Percentiles rank a stretch among this genome's conserved stretches.
phyloP scores from a whole-genome alignment of 2,113 vertebrate genomes.

The Nyctereutes procyonoides region DNA sequence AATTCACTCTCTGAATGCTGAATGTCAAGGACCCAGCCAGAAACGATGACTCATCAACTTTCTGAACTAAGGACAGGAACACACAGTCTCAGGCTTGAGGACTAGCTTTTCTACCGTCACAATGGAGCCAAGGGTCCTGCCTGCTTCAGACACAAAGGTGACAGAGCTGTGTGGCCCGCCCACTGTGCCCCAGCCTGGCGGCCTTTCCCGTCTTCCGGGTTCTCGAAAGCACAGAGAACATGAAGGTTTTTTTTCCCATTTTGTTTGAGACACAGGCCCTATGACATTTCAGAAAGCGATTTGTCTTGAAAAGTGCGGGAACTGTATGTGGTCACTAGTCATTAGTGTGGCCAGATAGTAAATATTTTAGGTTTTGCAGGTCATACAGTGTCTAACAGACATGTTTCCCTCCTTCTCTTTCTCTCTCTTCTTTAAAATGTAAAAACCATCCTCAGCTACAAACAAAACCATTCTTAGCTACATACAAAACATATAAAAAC shows the following conservation, averaged over 20 bases:
- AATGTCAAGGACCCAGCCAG: background rate
- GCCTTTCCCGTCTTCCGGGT: background rate
- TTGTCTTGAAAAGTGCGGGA: background rate
- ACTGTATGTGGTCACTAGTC: background rate
- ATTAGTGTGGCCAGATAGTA: background rate
- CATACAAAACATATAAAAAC: background rate
- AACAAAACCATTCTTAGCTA: background rate
- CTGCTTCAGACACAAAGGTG: background rate
- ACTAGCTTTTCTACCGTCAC: background rate
- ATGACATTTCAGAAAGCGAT: background rate
- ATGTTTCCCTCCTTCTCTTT: background rate
- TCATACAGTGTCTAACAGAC: background rate
- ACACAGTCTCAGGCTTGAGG: background rate
- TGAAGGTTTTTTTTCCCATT: background rate
- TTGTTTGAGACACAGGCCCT: background rate
- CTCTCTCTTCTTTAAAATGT: background rate
- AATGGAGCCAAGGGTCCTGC: background rate
- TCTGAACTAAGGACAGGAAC: slow-evolving; percentile 5
- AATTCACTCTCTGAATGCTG: background rate
- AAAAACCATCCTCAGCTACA: background rate
- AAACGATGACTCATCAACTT: slow-evolving; percentile 39
- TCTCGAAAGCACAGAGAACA: background rate
- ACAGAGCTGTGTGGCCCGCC: background rate
- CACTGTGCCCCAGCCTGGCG: background rate
- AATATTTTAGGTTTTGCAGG: background rate